Evolutionary conservation across 2,113 vertebrate species (phyloP), one percentile per base, ranked within the genome.

Genomic region (Nymphicus hollandicus): DNA sequence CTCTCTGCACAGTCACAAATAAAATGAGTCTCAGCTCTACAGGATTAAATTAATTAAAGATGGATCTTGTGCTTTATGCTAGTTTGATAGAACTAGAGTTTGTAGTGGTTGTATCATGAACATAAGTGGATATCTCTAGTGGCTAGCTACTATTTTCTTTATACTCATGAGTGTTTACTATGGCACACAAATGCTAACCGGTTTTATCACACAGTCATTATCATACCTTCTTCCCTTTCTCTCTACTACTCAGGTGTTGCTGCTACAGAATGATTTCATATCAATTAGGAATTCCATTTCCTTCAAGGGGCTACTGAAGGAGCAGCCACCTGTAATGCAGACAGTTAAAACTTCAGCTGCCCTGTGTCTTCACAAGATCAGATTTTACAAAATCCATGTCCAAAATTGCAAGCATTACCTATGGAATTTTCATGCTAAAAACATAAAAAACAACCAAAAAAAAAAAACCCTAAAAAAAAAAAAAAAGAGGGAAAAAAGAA

Each of bases 41-140:
- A 96, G 92, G 97, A 97, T 96, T 97, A 97, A 97, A 97, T 97
- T 97, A 97, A 96, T 96, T 97, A 97, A 97, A 97, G 97, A 95
- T 94, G 65, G 93, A 97, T 97, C 96, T 97, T 93, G 91, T 95
- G 92, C 97, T 97, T 95, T 95, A 96, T 93, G 92, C 79, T 96
- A 88, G 95, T 95, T 95, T 96, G 97, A 97, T 97, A 96, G 97
- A 97, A 96, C 92, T 58, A 46, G 88, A 92, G 96, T 93, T 95
- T 97, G 95, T 97, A 97, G 97, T 97, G 96, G 94, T 84, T 95
- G 92, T 97, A 95, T 96, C 97, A 96, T 88, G 94, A 97, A 91
- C 95, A 95, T 92, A 97, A 97, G 97, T 97, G 97, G 96, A 47
- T 96, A 92, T 97, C 97, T 97, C 96, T 97, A 97, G 97, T 96